Conservation (phyloP, 2,888 invertebrate species). For the Iphiclides podalirius region DNA sequence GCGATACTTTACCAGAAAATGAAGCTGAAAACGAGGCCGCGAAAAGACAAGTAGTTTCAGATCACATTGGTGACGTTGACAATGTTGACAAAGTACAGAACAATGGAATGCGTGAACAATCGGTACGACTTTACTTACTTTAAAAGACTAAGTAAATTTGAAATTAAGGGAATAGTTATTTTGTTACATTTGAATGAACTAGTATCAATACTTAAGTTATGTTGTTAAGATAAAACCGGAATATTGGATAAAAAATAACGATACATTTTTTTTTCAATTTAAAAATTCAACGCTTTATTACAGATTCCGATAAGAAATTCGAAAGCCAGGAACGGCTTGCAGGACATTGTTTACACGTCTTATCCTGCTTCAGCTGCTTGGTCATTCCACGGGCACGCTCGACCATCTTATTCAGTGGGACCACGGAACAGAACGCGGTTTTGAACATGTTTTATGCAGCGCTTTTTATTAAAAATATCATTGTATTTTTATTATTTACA, state of each 20-base stretch:
- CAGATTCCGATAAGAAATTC: slow-evolving; percentile 28
- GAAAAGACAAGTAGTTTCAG: slow-evolving; percentile 34
- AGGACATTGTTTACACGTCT: slow-evolving; percentile 59
- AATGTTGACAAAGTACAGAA: slow-evolving; percentile 35
- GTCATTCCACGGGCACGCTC: slow-evolving; percentile 57
- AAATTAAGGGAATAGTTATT: too few relatives aligned
- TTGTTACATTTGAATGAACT: too few relatives aligned
- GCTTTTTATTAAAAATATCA: background rate
- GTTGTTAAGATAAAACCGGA: too few relatives aligned
- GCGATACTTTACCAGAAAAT: slow-evolving; percentile 52
- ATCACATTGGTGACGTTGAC: slow-evolving; percentile 50
- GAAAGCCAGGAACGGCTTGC: slow-evolving; percentile 60
- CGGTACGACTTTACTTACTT: slow-evolving; percentile 6
- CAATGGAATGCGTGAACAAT: background rate
- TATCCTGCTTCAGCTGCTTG: slow-evolving; percentile 55
- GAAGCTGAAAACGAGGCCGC: slow-evolving; percentile 28
- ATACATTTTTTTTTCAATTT: too few relatives aligned
- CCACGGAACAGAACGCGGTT: slow-evolving; percentile 32
- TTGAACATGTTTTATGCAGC: slow-evolving; percentile 15
- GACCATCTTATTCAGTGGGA: slow-evolving; percentile 27
- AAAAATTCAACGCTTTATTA: too few relatives aligned
- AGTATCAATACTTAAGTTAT: too few relatives aligned
- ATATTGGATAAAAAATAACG: too few relatives aligned
- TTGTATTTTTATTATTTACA: too few relatives aligned
- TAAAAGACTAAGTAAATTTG: background rate